Conservation (phyloP, 2,888 invertebrate species). For the Drosophila fungiperda region DNA sequence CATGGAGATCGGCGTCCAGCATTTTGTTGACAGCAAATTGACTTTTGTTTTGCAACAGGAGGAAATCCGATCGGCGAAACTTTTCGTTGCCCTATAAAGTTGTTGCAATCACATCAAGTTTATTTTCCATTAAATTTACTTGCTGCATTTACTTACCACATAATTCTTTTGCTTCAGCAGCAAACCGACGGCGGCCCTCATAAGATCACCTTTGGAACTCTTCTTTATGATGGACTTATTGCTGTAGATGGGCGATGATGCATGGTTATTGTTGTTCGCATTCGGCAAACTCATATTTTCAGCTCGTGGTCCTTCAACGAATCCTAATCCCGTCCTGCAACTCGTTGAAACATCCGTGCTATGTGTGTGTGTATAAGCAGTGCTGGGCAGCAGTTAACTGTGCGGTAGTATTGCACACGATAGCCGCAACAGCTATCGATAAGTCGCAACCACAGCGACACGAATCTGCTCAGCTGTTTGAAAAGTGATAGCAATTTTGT, state of each 20-base stretch:
- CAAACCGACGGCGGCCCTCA: conserved; percentile 80
- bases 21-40: conserved; percentile 90
- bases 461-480: conserved; percentile 48
- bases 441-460: conserved; percentile 7
- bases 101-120: not conserved
- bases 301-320: conserved; percentile 40
- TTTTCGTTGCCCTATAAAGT: conserved; percentile 87
- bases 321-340: conserved; percentile 74
- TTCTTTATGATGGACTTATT: conserved; percentile 70
- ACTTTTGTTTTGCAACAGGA: conserved; percentile 87
- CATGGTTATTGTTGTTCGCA: conserved; percentile 64
- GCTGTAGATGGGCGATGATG: conserved; percentile 62
- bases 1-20: conserved; percentile 90
- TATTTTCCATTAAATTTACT: not conserved
- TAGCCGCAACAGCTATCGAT: conserved; percentile 34
- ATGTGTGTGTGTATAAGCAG: conserved; percentile 30
- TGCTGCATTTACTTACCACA: conserved; percentile 72
- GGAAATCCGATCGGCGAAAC: conserved; percentile 87
- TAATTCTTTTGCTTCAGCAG: conserved; percentile 83
- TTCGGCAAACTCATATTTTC: conserved; percentile 70
- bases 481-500: conserved; percentile 28
- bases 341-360: conserved; percentile 41
- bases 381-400: conserved; percentile 24
- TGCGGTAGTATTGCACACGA: conserved; percentile 44
- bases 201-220: conserved; percentile 79